A percentile compares a stretch with the other conserved stretches of the same genome.
Conservation (phyloP, 1,140 invertebrate species). For the Portunus trituberculatus region DNA sequence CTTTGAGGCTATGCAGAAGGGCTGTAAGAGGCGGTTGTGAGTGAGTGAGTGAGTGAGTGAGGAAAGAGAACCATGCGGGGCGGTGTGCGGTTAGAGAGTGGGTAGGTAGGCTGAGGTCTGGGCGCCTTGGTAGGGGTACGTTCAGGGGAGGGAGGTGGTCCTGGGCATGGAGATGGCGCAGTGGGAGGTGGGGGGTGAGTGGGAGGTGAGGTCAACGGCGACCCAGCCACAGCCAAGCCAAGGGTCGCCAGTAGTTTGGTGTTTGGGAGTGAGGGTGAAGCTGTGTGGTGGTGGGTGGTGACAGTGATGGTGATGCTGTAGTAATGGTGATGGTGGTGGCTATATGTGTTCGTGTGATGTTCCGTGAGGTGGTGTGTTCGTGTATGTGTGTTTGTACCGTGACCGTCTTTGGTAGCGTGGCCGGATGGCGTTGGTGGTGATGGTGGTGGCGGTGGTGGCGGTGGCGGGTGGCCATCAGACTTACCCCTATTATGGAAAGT, state of each 20-base stretch:
- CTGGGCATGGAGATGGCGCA: background rate
- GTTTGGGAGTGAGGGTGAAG: background rate
- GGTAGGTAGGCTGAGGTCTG: background rate
- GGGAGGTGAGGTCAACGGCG: constrained; percentile 41
- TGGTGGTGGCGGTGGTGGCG: no score
- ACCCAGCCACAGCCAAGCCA: background rate
- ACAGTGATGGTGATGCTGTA: background rate
- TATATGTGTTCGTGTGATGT: background rate
- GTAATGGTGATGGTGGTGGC: background rate
- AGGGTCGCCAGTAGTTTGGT: constrained; percentile 34
- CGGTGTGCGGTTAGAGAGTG: constrained; percentile 23
- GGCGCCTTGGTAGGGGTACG: background rate
- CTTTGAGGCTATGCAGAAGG: no score
- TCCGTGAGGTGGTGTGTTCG: no score
- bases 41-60: background rate
- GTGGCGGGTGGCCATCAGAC: background rate
- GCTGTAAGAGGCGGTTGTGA: background rate
- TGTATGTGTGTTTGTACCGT: background rate
- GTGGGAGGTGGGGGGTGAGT: background rate
- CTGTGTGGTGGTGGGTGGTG: background rate
- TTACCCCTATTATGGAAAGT: no score
- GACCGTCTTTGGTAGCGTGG: background rate
- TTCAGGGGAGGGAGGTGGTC: background rate
- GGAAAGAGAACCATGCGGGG: background rate
- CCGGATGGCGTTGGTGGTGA: background rate